Base-by-base conservation (phyloP, 2,888 invertebrate species). In the Eupithecia pulchellata region DNA sequence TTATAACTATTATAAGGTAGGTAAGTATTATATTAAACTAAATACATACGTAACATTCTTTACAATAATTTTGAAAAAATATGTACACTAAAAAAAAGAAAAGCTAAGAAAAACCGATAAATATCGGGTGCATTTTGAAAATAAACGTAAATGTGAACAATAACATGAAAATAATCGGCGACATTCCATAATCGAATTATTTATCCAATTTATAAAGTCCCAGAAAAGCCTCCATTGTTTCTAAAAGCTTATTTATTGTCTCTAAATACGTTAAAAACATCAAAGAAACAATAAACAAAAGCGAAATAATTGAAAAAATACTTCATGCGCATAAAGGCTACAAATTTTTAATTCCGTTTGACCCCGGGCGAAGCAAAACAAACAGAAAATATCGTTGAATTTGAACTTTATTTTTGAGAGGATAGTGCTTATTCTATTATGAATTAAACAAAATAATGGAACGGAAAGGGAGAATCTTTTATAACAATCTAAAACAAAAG, bases 271-370 rank as follows among this genome's bases (percentile, higher is more conserved):
- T 52, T 52, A 13, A 60, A 60, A 61, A 61, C 61, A 61, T 34
- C 32, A 34, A 61, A 61, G 32, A 30, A 34, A 6, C 20, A 4
- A 64, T 63, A 63, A 3, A 52, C 11, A 42, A 13, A 57, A 55
- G 67, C 64, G 36, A 52, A 39, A 39, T 42, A 39, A 63, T 39
- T 63, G 39, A 39, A 63, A 62, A 62, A 39, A 63, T 42, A 39
- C 63, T 42, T 39, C 63, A 29, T n/a, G 39, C 63, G 63, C 39
- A 39, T 6, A 63, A 61, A 61, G 34, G 61, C 34, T 25, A 32
- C 61, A 60, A 57, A 60, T 60, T 60, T 13, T 32, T 36, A 61
- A 61, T 34, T 61, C 34, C 34, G 34, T 20, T 29, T 30, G n/a
- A 20, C 61, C 61, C 13, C 32, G n/a, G 61, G 61, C 58, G 1